phyloP scores from a whole-genome alignment of 2,888 invertebrate species.

The Phoenoteleia sp. region DNA sequence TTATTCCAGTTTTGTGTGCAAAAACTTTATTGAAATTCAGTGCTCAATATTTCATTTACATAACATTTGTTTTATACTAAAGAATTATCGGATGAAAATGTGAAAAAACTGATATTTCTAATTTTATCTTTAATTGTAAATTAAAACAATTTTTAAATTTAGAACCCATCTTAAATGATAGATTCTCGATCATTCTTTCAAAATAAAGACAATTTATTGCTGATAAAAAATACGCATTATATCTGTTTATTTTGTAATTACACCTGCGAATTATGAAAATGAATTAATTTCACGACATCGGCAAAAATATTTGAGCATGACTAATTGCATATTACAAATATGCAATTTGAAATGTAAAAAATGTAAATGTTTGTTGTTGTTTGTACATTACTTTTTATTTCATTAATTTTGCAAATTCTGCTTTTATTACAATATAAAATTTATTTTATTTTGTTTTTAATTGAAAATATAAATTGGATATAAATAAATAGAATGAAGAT shows the following conservation, averaged over 20 bases:
- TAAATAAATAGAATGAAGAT: too few relatives aligned
- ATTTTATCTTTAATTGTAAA: background rate
- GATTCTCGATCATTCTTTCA: too few relatives aligned
- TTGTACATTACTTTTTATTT: too few relatives aligned
- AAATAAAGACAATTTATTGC: background rate
- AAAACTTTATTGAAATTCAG: conserved; percentile 58
- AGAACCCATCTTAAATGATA: too few relatives aligned
- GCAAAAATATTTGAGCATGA: background rate
- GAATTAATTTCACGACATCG: background rate
- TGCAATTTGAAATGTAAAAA: conserved; percentile 9
- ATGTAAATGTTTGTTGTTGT: too few relatives aligned
- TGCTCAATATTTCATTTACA: conserved; percentile 44
- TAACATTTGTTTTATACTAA: conserved; percentile 61
- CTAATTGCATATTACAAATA: conserved; percentile 16
- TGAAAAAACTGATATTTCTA: background rate
- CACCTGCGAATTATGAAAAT: conserved; percentile 8
- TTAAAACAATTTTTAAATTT: background rate
- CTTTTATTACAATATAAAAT: too few relatives aligned
- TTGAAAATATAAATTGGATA: too few relatives aligned
- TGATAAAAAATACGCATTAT: background rate
- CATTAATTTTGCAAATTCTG: too few relatives aligned
- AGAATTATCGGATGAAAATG: conserved; percentile 38
- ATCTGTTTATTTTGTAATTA: conserved; percentile 6
- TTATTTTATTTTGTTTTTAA: too few relatives aligned
- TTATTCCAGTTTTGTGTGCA: conserved; percentile 58